Evolutionary conservation across 2,888 invertebrate genomes (phyloP), one percentile per base, ranked within the genome.

Genomic region (Carpatolechia fugitivella): DNA sequence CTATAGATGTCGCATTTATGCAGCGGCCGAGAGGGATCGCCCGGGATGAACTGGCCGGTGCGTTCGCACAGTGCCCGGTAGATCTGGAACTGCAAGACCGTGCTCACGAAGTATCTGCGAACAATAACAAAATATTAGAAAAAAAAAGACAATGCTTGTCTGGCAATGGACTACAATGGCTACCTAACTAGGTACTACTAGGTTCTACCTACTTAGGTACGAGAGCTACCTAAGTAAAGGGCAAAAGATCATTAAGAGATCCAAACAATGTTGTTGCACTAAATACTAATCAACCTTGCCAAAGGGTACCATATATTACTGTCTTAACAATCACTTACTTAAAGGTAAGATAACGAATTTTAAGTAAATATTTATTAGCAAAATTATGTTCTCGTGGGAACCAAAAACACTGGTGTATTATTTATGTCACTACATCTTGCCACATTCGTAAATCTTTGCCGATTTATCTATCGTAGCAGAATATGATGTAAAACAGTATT

Each of bases 1-100:
- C 95, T 88, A 88, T 97, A 97, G 74, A 98, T 95, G 82, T 98
- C 98, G 80, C 98, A 98, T 74, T 95, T 95, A 87, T 98, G 96
- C 38, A 98, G 90, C 0, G 97, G 95, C 51, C 92, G 92, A 4
- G 91, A 82, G 0, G 93, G 91, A 76, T 96, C 95, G 0, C 93
- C 91, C 0, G 94, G 94, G 59, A 94, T 94, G 80, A 95, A 95
- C 80, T 97, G 95, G 0, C 95, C 95, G 1, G 98, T 95, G 0
- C 94, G 93, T 57, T 92, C 93, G 76, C 98, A 98, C 63, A 98
- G 87, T 0, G 96, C 92, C 31, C 96, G 92, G 86, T 97, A 95
- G 54, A 98, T 93, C 87, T 98, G 98, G 92, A 98, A 98, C 90
- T 98, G 98, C 13, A 98, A 92, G 8, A 98, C 92, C 5, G 96